These are phyloP conservation scores for Acrocephalus kingi DNA, from an alignment of 2,113 vertebrate genomes.

Conservation along the genomic window DNA sequence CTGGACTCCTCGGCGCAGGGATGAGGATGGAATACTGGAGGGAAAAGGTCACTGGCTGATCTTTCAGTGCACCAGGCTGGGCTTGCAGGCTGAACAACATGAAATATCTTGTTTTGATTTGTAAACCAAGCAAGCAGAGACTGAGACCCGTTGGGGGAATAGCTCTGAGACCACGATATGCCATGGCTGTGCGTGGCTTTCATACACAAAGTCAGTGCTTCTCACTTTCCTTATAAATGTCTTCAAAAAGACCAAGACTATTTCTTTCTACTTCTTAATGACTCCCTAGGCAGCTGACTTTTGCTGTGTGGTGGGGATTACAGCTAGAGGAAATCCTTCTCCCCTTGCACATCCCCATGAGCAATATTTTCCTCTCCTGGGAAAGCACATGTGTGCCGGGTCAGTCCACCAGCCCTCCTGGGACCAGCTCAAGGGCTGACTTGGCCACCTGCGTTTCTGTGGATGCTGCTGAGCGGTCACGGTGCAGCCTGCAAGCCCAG, in stretches of 20 bases:
- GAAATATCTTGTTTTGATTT: background rate
- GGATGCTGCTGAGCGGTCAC: background rate
- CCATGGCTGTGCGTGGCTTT: accelerated
- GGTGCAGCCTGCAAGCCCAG: background rate
- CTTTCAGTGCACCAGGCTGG: background rate
- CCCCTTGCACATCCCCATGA: background rate
- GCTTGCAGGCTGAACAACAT: background rate
- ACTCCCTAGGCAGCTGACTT: background rate
- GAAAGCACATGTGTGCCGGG: accelerated
- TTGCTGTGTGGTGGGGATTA: background rate
- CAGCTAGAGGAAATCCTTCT: background rate
- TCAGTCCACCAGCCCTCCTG: background rate
- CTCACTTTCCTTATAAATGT: background rate
- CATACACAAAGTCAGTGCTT: background rate
- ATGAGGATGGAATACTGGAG: background rate
- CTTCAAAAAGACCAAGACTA: background rate
- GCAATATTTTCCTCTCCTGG: background rate
- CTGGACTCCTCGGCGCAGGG: accelerated
- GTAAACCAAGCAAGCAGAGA: background rate
- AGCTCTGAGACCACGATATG: accelerated
- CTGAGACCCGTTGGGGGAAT: accelerated
- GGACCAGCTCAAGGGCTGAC: background rate
- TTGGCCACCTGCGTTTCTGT: background rate
- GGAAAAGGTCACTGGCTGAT: background rate
- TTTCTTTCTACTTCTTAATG: background rate